Evolutionary conservation across 1,140 invertebrate genomes (phyloP), one percentile per base, ranked within the genome.

Genomic region (Drosophila mauritiana): DNA sequence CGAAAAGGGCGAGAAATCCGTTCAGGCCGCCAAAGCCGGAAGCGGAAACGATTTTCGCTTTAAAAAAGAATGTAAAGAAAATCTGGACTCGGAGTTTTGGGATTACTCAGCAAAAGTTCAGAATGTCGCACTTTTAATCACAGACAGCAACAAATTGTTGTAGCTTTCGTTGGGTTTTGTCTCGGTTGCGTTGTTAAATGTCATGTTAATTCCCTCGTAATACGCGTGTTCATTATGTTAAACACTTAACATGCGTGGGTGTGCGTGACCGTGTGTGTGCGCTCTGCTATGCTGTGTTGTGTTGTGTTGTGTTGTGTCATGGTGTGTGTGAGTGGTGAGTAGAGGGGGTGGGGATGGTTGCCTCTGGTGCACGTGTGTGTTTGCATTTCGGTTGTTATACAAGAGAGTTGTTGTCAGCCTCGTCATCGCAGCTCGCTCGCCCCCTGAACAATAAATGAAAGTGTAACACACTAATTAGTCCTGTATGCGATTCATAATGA

Each of bases 211-310:
- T 74, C 80, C 55, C 56, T 74, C 59, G 85, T 84, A 90, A 90
- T 89, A 80, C 85, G 78, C 84, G 54, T 89, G 73, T 89, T 90
- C 85, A 89, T 89, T 89, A 89, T 89, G 84, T 84, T 89, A 89
- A 89, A 89, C 80, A 90, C 84, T 89, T 89, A 65, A 54, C 67
- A 62, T 40, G 46, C 22, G 17, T 42, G 52, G 22, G 31, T 15
- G 34, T 37, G 10, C 25, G 31, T 40, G 37, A 20, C 31, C 3
- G 17, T 39, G 52, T 31, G 27, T n/a, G 34, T 37, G 10, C 31
- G 37, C 36, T 7, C 15, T 49, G 36, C 36, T n/a, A 25, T 37
- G 10, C 25, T 31, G 36, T 20, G 39, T 6, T 8, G 17, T 49
- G 36, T 4, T 45, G 48, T n/a, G n/a, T n/a, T n/a, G n/a, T 40